These are phyloP conservation scores for Uloborus diversus DNA, from an alignment of 1,140 invertebrate genomes.

Conservation along the genomic window DNA sequence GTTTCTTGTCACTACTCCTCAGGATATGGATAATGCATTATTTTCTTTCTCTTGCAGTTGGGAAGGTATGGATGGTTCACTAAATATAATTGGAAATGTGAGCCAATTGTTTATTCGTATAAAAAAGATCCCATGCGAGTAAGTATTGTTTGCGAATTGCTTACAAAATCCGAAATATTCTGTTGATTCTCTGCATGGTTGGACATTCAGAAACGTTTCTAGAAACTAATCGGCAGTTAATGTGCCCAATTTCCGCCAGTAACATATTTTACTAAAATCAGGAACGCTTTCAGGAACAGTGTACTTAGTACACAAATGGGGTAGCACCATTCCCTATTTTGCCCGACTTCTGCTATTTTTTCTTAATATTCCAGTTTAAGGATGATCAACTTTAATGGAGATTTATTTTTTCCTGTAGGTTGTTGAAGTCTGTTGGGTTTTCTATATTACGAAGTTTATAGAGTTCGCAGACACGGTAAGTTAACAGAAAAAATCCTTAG, in stretches of 20 bases:
- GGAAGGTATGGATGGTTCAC: slow-evolving; percentile 56
- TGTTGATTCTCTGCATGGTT: neutral
- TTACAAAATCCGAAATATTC: neutral
- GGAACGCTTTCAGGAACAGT: no score
- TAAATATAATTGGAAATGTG: slow-evolving; percentile 82
- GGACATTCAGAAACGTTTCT: neutral
- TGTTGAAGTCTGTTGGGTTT: slow-evolving; percentile 92
- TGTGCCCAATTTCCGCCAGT: no score
- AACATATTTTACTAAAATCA: no score
- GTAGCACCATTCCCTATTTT: no score
- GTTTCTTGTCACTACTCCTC: neutral
- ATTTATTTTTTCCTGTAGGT: slow-evolving; percentile 71
- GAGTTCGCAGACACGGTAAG: slow-evolving; percentile 94
- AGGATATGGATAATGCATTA: neutral
- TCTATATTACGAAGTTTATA: slow-evolving; percentile 94
- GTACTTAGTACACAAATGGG: no score
- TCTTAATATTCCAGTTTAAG: no score
- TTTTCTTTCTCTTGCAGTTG: neutral
- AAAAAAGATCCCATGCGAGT: slow-evolving; percentile 75
- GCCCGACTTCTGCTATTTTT: no score
- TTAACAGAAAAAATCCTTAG: no score
- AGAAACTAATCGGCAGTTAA: no score
- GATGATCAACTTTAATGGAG: neutral
- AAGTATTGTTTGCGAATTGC: slow-evolving; percentile 63
- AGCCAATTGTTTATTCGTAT: slow-evolving; percentile 88